Evolutionary conservation across 1,140 invertebrate genomes (phyloP), one percentile per base, ranked within the genome.

Genomic region (Andricus grossulariae): DNA sequence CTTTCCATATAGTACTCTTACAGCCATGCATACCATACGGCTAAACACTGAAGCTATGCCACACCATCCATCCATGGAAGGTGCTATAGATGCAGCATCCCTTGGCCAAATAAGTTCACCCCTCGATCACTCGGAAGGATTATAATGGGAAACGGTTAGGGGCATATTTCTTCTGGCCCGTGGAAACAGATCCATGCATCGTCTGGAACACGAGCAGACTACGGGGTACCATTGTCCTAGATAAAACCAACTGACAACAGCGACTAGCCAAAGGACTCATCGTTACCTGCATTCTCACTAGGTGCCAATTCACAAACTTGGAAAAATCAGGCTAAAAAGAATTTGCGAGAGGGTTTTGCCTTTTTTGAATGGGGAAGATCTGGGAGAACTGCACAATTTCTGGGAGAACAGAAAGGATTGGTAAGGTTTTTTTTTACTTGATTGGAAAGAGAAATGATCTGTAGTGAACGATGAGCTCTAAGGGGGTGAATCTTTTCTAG

Each of bases 81-180:
- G 85, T 86, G 85, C 80, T 78, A 82, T 54, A 75, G 75, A 77
- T 70, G 50, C 71, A 19, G 79, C 77, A 76, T 77, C 78, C 77
- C 77, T 82, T 71, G 54, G 73, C 73, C 75, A 80, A 81, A 86
- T 80, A 80, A 83, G 76, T 80, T 82, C 80, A 82, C 80, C 86
- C 86, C 86, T 80, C 77, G 75, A 86, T 84, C 82, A 77, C 66
- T 84, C 77, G 52, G 72, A 50, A 66, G 74, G 75, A 75, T 83
- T 77, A 88, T 88, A 88, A 89, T 88, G 80, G 86, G 83, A 88
- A 86, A 89, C 88, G 88, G 88, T 89, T 88, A 85, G 83, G 83
- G 83, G 82, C 82, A 87, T 84, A 85, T 88, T 87, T 87, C 87
- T 89, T 88, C 85, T 83, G 79, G 82, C 79, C 72, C 73, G 60